Evolutionary conservation across 1,140 invertebrate species (phyloP).

Genomic region (Aphis craccivora): DNA sequence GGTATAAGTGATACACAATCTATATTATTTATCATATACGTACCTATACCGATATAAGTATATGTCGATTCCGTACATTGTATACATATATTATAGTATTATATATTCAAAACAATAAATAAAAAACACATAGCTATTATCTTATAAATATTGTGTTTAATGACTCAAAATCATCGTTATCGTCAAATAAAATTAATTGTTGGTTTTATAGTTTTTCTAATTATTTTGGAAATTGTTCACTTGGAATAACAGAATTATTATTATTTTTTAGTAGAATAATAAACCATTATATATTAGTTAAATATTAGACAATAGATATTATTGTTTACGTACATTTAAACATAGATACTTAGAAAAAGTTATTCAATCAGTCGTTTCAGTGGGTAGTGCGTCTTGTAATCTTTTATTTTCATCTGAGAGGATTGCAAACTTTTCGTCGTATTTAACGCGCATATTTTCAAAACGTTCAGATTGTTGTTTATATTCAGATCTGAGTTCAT

Average conservation of each 20-base stretch:
- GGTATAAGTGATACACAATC: background rate
- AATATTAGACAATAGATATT: background rate
- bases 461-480: slow-evolving; percentile 77
- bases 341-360: background rate
- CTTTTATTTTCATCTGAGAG: slow-evolving; percentile 64
- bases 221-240: background rate
- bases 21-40: background rate
- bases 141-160: background rate
- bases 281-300: background rate
- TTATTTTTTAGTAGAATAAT: background rate
- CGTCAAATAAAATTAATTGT: background rate
- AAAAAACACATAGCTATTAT: background rate
- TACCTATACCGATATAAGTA: no score
- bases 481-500: slow-evolving; percentile 77
- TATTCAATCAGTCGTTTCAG: background rate
- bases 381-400: slow-evolving; percentile 34
- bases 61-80: no score
- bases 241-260: background rate
- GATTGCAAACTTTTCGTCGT: slow-evolving; percentile 66
- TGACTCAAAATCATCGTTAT: background rate
- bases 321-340: background rate
- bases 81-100: no score
- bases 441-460: slow-evolving; percentile 66
- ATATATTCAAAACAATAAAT: no score
- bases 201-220: background rate